These are phyloP conservation scores for Meta bourneti DNA, from an alignment of 2,888 invertebrate species.

Conservation along the genomic window DNA sequence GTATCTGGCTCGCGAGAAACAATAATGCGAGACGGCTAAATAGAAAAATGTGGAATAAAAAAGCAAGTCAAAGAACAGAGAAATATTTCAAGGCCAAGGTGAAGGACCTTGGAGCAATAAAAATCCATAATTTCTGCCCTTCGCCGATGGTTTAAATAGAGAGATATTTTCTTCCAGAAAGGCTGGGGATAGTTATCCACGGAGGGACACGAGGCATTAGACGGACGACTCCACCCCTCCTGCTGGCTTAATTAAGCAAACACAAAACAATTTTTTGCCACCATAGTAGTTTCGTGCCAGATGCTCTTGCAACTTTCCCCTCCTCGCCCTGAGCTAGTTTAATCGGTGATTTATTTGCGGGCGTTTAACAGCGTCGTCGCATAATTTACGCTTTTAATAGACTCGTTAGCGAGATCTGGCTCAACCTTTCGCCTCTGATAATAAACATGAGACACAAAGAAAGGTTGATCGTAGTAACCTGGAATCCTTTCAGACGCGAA, in stretches of 20 bases:
- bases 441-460: constrained; percentile 21
- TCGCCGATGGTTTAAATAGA: constrained; percentile 45
- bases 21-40: constrained; percentile 65
- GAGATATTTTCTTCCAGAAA: constrained; percentile 31
- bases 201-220: constrained; percentile 19
- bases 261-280: constrained; percentile 34
- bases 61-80: constrained; percentile 71
- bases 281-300: background rate
- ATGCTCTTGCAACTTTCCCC: constrained; percentile 25
- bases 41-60: constrained; percentile 67
- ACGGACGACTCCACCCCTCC: background rate
- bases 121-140: constrained; percentile 67
- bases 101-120: constrained; percentile 62
- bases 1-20: constrained; percentile 64
- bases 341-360: constrained; percentile 54
- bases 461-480: constrained; percentile 17
- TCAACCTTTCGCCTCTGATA: constrained; percentile 17
- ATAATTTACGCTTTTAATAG: constrained; percentile 56
- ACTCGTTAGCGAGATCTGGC: constrained; percentile 42
- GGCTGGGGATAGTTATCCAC: constrained; percentile 20
- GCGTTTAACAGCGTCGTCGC: constrained; percentile 6
- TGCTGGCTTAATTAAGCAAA: constrained; percentile 50
- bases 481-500: constrained; percentile 13
- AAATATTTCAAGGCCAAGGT: constrained; percentile 72
- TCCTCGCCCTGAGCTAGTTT: constrained; percentile 32